A percentile compares a stretch with the other conserved stretches of the same genome.
phyloP scores from a whole-genome alignment of 1,140 invertebrate genomes.

The Maniola jurtina region DNA sequence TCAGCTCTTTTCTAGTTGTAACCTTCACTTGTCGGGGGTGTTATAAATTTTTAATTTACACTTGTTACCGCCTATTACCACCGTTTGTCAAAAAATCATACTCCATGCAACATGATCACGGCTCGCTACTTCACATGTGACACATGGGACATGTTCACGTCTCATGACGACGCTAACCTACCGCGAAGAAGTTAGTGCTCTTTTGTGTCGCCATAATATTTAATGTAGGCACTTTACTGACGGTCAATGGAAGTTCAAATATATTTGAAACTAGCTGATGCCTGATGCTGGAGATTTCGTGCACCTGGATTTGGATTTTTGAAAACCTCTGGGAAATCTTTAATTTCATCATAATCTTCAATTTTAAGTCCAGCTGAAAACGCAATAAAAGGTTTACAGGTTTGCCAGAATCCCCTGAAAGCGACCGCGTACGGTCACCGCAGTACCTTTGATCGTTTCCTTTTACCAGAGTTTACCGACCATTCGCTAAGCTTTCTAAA shows the following conservation, averaged over 20 bases:
- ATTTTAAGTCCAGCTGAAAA: neutral
- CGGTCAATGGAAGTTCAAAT: too few relatives aligned
- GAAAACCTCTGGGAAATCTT: too few relatives aligned
- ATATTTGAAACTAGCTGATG: too few relatives aligned
- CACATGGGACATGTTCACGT: conserved; percentile 3
- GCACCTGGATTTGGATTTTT: too few relatives aligned
- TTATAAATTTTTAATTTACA: too few relatives aligned
- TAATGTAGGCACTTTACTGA: neutral
- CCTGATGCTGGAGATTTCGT: too few relatives aligned
- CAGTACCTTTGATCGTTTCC: neutral
- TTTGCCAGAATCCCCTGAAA: neutral
- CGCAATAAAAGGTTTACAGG: neutral
- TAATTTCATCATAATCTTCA: too few relatives aligned
- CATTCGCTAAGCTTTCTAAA: neutral
- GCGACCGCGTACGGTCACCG: neutral
- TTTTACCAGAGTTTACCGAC: neutral
- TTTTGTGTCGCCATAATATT: neutral
- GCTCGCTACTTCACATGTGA: neutral
- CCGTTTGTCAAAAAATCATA: neutral
- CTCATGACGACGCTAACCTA: conserved; percentile 1
- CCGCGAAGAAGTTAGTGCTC: neutral
- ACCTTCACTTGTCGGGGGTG: too few relatives aligned
- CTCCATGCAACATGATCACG: neutral
- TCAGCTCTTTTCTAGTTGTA: too few relatives aligned
- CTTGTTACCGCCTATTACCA: too few relatives aligned